phyloP scores from a whole-genome alignment of 2,797 vertebrate genomes.

The Enteromius trimaculatus region DNA sequence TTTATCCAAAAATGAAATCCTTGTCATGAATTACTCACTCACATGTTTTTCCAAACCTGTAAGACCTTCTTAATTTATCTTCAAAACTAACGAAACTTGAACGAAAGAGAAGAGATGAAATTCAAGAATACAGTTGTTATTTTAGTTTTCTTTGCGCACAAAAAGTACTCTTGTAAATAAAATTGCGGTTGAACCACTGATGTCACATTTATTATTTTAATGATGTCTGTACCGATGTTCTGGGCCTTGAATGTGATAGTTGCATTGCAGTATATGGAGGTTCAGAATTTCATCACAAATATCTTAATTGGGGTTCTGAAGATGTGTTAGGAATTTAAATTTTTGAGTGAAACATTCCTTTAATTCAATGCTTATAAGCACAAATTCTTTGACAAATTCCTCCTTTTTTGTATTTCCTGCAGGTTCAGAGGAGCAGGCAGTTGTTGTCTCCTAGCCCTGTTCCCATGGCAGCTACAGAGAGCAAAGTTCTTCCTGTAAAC shows the following conservation, averaged over 20 bases:
- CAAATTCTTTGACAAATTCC: background rate
- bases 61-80: background rate
- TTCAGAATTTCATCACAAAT: background rate
- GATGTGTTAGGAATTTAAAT: background rate
- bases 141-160: background rate
- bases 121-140: background rate
- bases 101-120: background rate
- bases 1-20: background rate
- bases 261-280: background rate
- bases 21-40: background rate
- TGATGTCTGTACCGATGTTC: background rate
- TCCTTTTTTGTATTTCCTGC: constrained; percentile 54
- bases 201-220: background rate
- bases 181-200: background rate
- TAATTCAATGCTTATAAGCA: background rate
- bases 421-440: constrained; percentile 90
- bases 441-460: constrained; percentile 87
- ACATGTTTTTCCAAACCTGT: background rate
- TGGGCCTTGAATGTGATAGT: background rate
- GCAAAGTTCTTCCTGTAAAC: constrained; percentile 92
- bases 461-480: constrained; percentile 82
- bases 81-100: background rate
- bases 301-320: background rate
- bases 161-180: background rate
- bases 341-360: background rate